A percentile compares a stretch with the other conserved stretches of the same genome.
Evolutionary conservation across 1,140 invertebrate species (phyloP).

Genomic region (Papilio machaon): DNA sequence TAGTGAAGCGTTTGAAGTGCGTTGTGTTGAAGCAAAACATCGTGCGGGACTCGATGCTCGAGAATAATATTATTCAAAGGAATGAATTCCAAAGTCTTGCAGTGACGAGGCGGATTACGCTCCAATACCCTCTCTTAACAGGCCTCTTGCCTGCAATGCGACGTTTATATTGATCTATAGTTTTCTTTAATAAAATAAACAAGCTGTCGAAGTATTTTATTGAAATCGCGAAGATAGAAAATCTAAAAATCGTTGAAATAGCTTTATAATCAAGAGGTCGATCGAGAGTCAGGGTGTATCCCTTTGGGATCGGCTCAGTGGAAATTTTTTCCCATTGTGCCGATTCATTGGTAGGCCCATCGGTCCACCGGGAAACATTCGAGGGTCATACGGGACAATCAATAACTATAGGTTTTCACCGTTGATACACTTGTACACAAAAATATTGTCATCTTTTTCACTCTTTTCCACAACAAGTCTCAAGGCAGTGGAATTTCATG

Average conservation of each 20-base stretch:
- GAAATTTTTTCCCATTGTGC: too few relatives aligned
- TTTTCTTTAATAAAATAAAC: slow-evolving; percentile 1
- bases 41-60: slow-evolving; percentile 8
- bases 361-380: too few relatives aligned
- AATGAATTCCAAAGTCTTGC: slow-evolving; percentile 23
- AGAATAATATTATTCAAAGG: slow-evolving; percentile 23
- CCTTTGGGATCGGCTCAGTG: too few relatives aligned
- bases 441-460: background rate
- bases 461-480: too few relatives aligned
- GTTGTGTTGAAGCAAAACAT: slow-evolving; percentile 24
- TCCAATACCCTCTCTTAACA: slow-evolving; percentile 17
- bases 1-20: background rate
- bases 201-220: background rate
- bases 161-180: slow-evolving; percentile 20
- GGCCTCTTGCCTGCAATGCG: background rate
- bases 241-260: background rate
- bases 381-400: too few relatives aligned
- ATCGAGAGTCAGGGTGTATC: too few relatives aligned
- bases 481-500: too few relatives aligned
- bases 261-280: too few relatives aligned
- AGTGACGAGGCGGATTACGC: slow-evolving; percentile 23
- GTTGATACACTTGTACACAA: too few relatives aligned
- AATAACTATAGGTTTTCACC: too few relatives aligned
- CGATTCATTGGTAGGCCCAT: too few relatives aligned
- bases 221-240: background rate